phyloP scores from a whole-genome alignment of 2,113 vertebrate genomes.

The Atlantisia rogersi region DNA sequence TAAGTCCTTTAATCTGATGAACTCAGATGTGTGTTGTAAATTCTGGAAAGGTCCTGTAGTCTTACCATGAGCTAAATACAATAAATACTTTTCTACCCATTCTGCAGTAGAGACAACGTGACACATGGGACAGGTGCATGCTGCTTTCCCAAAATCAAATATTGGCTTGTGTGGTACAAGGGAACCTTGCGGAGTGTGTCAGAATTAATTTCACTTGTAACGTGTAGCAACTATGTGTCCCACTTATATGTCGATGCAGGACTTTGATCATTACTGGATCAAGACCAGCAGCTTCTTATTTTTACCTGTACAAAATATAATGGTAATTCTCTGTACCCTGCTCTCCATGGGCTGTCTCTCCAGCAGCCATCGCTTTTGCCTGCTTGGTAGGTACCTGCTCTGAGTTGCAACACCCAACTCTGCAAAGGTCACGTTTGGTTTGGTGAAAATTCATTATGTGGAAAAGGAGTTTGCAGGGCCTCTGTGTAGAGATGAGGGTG shows the following conservation, averaged over 20 bases:
- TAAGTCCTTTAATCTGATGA: background rate
- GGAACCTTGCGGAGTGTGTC: background rate
- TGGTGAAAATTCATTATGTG: background rate
- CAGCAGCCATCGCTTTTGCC: background rate
- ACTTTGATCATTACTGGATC: background rate
- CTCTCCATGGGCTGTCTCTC: background rate
- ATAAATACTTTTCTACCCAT: background rate
- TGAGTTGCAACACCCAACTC: background rate
- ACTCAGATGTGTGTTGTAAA: background rate
- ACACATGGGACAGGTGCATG: accelerated
- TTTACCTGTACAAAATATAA: background rate
- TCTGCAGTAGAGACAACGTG: background rate
- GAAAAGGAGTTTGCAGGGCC: background rate
- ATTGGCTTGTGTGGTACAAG: background rate
- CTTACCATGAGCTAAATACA: background rate
- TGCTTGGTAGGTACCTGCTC: background rate
- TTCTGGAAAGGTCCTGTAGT: background rate
- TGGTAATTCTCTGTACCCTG: background rate
- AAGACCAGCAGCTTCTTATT: background rate
- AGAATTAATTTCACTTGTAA: background rate
- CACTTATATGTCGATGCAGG: background rate
- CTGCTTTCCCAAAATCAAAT: background rate
- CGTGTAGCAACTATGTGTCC: background rate
- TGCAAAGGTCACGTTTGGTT: background rate
- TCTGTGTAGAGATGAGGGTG: background rate